These are phyloP conservation scores for Nemotelus pantherinus DNA, from an alignment of 2,888 invertebrate species.

Conservation along the genomic window DNA sequence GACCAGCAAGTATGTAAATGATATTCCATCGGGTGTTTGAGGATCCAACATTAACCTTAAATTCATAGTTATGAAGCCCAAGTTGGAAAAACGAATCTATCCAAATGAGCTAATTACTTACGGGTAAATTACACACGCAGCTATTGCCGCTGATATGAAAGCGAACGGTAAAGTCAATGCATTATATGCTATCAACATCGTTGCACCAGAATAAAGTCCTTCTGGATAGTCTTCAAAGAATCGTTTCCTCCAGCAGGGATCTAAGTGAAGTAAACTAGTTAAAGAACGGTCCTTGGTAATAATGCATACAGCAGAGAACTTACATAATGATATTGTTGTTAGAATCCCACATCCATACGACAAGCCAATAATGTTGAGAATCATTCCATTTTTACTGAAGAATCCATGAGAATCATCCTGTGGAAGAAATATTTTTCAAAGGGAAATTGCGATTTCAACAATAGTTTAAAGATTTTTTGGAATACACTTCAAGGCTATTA, in stretches of 20 bases:
- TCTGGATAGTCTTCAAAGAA: slow-evolving; percentile 92
- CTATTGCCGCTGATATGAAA: slow-evolving; percentile 76
- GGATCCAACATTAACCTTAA: slow-evolving; percentile 60
- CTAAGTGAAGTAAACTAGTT: slow-evolving; percentile 62
- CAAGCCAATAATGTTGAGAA: slow-evolving; percentile 62
- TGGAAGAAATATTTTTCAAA: not conserved
- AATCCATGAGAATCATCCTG: slow-evolving; percentile 64
- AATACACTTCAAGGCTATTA: no score
- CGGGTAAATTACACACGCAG: slow-evolving; percentile 79
- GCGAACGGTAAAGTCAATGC: slow-evolving; percentile 85
- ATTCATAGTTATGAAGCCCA: not conserved
- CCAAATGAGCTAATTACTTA: slow-evolving; percentile 64
- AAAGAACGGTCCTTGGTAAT: not conserved
- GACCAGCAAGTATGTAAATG: slow-evolving; percentile 74
- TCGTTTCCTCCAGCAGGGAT: slow-evolving; percentile 85
- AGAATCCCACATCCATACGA: slow-evolving; percentile 63
- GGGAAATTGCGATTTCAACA: no score
- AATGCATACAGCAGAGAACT: slow-evolving; percentile 49
- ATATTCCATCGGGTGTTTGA: slow-evolving; percentile 59
- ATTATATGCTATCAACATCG: slow-evolving; percentile 83
- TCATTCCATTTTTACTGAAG: slow-evolving; percentile 64
- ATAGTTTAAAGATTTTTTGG: no score
- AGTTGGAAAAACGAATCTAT: no score
- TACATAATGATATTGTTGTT: slow-evolving; percentile 62
- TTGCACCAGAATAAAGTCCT: slow-evolving; percentile 87